Evolutionary conservation across 1,140 invertebrate genomes (phyloP), one percentile per base, ranked within the genome.

Genomic region (Zaprionus gabonicus): DNA sequence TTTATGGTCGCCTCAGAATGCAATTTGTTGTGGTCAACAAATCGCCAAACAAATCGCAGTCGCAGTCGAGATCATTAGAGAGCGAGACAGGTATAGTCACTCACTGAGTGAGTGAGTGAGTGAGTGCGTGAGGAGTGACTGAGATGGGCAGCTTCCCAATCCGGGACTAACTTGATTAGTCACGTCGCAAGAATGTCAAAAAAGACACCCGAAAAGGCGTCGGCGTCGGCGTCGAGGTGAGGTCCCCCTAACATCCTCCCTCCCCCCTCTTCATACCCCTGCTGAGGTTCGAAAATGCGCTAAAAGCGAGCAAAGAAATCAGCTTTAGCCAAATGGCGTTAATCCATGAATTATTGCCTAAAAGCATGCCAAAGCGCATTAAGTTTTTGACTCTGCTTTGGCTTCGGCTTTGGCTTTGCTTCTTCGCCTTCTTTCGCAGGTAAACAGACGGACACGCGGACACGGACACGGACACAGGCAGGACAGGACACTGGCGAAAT

Each of bases 311-410:
- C 81, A 72, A 76, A 90, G 86, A 90, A 88, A 90, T 81, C 67
- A 88, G 85, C 85, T 88, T 88, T 79, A 88, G 72, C 88, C 84
- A 91, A 91, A 91, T 91, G 88, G 88, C 88, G 88, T 91, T 91
- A 91, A 91, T 91, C 88, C 88, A 91, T 91, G 88, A 91, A 91
- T 91, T 91, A 91, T 91, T 91, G 88, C 84, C 88, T 91, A 91
- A 91, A 91, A 91, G 88, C 88, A 91, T 91, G 88, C 88, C 88
- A 91, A 91, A 91, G 90, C 76, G 88, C 88, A 91, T 91, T 91
- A 91, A 87, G 71, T 73, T 80, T 77, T 72, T 72, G 75, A 72
- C 83, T 82, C 73, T 69, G 74, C 65, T 75, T 65, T 74, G 70
- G 13, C 13, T 46, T 7, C 3, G 41, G n/a, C 38, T 82, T 73